These are phyloP conservation scores for Bucco capensis DNA, from an alignment of 2,113 vertebrate species.

Conservation along the genomic window DNA sequence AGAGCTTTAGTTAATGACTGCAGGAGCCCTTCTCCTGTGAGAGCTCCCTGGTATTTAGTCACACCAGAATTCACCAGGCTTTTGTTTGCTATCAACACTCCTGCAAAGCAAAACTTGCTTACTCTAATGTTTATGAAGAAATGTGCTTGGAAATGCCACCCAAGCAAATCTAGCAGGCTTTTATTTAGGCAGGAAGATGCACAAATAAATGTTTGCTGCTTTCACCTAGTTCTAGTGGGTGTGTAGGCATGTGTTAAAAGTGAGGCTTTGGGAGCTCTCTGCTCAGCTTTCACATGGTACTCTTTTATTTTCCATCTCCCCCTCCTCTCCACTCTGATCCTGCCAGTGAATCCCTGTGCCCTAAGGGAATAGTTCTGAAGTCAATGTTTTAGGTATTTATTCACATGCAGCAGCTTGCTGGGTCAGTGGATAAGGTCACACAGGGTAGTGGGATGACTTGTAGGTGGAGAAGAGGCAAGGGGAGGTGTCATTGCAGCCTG, in stretches of 20 bases:
- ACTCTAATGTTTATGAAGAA: constrained; percentile 62
- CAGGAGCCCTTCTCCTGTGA: constrained; percentile 29
- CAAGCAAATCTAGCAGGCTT: constrained; percentile 61
- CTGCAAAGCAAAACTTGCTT: constrained; percentile 67
- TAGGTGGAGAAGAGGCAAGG: neutral
- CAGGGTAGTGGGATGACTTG: neutral
- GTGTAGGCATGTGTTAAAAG: neutral
- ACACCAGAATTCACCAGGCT: constrained; percentile 52
- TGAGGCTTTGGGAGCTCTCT: neutral
- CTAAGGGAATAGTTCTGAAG: neutral
- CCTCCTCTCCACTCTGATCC: neutral
- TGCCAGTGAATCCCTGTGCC: neutral
- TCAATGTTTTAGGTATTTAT: neutral
- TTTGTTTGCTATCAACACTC: constrained; percentile 49
- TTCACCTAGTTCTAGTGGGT: constrained; percentile 13
- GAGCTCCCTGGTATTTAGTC: constrained; percentile 53
- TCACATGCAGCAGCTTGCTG: neutral
- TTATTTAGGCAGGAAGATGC: constrained; percentile 59
- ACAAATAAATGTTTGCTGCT: constrained; percentile 61
- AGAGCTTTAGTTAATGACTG: constrained; percentile 56
- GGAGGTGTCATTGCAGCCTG: neutral
- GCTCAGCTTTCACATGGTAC: neutral
- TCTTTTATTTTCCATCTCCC: neutral
- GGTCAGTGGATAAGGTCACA: neutral
- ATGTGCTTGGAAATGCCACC: constrained; percentile 58